These are phyloP conservation scores for Rhynchophorus ferrugineus DNA, from an alignment of 1,140 invertebrate genomes.

Conservation along the genomic window DNA sequence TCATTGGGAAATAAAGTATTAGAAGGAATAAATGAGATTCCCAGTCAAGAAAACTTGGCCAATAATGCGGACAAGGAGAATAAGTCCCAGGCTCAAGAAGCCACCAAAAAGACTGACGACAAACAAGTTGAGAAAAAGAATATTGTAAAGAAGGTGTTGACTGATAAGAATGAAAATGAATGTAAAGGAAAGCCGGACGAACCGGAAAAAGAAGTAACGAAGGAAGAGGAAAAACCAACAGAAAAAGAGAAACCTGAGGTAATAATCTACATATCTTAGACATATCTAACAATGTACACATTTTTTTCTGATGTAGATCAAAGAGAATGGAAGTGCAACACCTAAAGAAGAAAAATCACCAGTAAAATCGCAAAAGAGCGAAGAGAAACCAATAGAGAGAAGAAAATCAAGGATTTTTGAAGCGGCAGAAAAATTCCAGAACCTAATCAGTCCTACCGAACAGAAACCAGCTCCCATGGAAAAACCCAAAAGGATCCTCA, in stretches of 20 bases:
- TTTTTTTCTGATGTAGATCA: constrained; percentile 14
- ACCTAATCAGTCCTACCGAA: constrained; percentile 42
- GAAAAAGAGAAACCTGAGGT: constrained; percentile 13
- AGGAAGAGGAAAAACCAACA: constrained; percentile 18
- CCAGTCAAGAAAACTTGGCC: constrained; percentile 35
- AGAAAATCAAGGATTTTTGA: constrained; percentile 62
- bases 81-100: constrained; percentile 25
- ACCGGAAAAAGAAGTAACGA: constrained; percentile 12
- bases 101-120: constrained; percentile 27
- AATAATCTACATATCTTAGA: background rate
- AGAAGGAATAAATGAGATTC: constrained; percentile 36
- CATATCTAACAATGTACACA: background rate
- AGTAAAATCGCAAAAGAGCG: constrained; percentile 33
- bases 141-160: constrained; percentile 36
- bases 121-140: constrained; percentile 32
- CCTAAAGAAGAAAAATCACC: constrained; percentile 31
- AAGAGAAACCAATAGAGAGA: constrained; percentile 44
- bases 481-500: constrained; percentile 71
- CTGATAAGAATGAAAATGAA: constrained; percentile 39
- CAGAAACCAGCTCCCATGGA: constrained; percentile 41
- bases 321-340: constrained; percentile 9
- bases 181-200: constrained; percentile 37
- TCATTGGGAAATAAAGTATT: constrained; percentile 32
- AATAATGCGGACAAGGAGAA: constrained; percentile 40
- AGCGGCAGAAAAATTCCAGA: constrained; percentile 63